phyloP scores from a whole-genome alignment of 2,797 vertebrate genomes.

The Rhinophrynus dorsalis region DNA sequence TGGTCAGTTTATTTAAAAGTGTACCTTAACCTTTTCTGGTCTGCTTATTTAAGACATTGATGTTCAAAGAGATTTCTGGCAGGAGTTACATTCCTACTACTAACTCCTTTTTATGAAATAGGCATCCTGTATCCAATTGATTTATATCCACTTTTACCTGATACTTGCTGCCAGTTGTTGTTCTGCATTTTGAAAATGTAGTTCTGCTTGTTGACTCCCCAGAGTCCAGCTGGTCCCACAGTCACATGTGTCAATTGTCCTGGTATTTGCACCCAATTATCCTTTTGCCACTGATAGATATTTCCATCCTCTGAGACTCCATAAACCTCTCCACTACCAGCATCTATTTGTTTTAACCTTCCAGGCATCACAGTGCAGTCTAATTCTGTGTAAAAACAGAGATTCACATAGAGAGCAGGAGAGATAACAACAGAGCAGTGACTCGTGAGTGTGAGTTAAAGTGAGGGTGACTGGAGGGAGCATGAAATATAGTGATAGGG shows the following conservation, averaged over 20 bases:
- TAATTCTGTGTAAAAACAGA: conserved; percentile 1
- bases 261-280: conserved; percentile 8
- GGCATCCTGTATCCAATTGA: too few species aligned
- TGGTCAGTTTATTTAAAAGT: too few species aligned
- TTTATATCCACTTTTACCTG: conserved; percentile 39
- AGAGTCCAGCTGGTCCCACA: conserved; percentile 26
- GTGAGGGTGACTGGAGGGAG: too few species aligned
- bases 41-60: too few species aligned
- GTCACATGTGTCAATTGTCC: conserved; percentile 33
- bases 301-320: conserved; percentile 8
- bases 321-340: conserved; percentile 20
- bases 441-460: too few species aligned
- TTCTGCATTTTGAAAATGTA: not conserved
- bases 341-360: conserved; percentile 33
- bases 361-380: conserved; percentile 19
- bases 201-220: conserved; percentile 10
- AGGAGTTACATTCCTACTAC: too few species aligned
- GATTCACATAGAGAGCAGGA: not conserved
- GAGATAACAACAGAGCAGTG: too few species aligned
- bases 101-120: too few species aligned
- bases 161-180: not conserved
- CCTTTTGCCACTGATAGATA: not conserved
- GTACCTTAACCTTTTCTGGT: too few species aligned
- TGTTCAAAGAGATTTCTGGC: too few species aligned
- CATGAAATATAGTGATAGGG: too few species aligned